Evolutionary conservation across 2,797 vertebrate genomes (phyloP), one percentile per base, ranked within the genome.

Genomic region (Pampus argenteus): DNA sequence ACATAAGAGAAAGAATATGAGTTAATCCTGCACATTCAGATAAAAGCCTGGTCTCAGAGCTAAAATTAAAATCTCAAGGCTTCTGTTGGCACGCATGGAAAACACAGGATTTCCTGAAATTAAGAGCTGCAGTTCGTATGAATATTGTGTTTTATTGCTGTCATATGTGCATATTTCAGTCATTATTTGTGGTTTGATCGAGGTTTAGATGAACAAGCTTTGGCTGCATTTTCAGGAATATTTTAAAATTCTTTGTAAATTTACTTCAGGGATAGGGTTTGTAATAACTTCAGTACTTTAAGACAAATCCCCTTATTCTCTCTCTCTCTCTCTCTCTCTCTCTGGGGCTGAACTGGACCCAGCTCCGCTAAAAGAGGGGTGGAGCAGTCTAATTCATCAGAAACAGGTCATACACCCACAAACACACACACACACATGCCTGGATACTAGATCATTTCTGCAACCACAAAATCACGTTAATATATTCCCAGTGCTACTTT

Each of bases 401-500:
- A 93, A 92, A 85, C 86, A 89, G 77, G 86, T 82, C 89, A 87
- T 65, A 64, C 77, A 72, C 78, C 77, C 77, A 77, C 81, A 72
- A 60, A 61, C 58, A 63, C 76, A 68, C 49, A 71, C 68, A 66
- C 68, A 72, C 60, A 54, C 68, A 74, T 57, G 52, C 63, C 48
- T 57, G 66, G 67, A 90, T 92, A 78, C 90, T 92, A 93, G 93
- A 96, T 96, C 93, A 96, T 95, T 95, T 94, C 95, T 94, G 94
- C 94, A 96, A 94, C 94, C 94, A 94, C 96, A 96, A 96, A 98
- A 97, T 97, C 94, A 94, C 95, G 95, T 96, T 97, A 98, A 99
- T 98, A 97, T 96, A 98, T 99, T 98, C 97, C 96, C 97, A 96
- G 95, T 93, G 95, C 96, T 97, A 97, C 96, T 97, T 97, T 95